phyloP scores from a whole-genome alignment of 2,888 invertebrate genomes.

The Tiliacea aurago region DNA sequence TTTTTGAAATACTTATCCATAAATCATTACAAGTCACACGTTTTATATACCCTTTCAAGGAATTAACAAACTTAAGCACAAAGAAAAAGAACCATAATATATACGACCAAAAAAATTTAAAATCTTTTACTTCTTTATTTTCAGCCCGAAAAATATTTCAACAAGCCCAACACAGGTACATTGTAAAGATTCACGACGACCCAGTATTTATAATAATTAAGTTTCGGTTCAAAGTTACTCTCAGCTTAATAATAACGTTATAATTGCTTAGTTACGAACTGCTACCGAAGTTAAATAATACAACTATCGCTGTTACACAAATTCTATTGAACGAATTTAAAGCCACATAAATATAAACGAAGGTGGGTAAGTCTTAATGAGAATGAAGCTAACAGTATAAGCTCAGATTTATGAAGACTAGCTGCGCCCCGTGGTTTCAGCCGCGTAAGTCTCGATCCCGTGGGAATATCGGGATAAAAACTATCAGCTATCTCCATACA shows the following conservation, averaged over 20 bases:
- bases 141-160: background rate
- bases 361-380: conserved; percentile 2
- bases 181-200: background rate
- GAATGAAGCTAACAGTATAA: background rate
- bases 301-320: conserved; percentile 20
- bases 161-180: background rate
- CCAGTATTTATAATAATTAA: conserved; percentile 21
- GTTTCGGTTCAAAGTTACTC: conserved; percentile 2
- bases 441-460: too few species aligned
- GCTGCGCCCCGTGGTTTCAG: too few species aligned
- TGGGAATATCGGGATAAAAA: too few species aligned
- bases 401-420: conserved; percentile 7
- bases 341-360: conserved; percentile 15
- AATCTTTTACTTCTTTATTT: background rate
- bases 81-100: background rate
- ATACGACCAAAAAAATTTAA: background rate
- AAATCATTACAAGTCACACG: background rate
- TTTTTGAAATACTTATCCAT: background rate
- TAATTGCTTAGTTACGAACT: conserved; percentile 36
- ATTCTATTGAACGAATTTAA: conserved; percentile 24
- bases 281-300: conserved; percentile 37
- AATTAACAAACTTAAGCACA: background rate
- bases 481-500: too few species aligned
- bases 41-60: background rate
- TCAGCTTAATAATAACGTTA: conserved; percentile 36